phyloP scores from a whole-genome alignment of 2,888 invertebrate genomes.

The Polydrusus pterygomalis region DNA sequence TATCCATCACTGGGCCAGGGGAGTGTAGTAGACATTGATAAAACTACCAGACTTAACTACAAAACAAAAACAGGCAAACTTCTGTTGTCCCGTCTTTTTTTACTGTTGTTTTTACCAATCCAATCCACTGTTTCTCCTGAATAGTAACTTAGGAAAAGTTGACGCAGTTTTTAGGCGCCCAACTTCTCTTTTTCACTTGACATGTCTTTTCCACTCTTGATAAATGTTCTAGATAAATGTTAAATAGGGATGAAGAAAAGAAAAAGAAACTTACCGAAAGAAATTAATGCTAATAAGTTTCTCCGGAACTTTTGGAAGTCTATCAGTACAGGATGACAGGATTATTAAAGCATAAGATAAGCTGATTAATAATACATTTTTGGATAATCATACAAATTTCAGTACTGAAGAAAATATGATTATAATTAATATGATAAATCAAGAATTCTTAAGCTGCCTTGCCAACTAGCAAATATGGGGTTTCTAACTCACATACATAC shows the following conservation, averaged over 20 bases:
- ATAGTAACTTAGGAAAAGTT: conserved; percentile 45
- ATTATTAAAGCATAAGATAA: conserved; percentile 20
- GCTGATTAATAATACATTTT: conserved; percentile 16
- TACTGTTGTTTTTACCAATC: not conserved
- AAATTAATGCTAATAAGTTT: conserved; percentile 53
- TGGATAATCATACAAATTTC: no score
- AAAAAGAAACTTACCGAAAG: conserved; percentile 50
- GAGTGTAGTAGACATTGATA: conserved; percentile 5
- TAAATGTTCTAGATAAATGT: conserved; percentile 55
- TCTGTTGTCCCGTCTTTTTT: conserved; percentile 17
- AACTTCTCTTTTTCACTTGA: conserved; percentile 54
- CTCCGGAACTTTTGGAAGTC: conserved; percentile 24
- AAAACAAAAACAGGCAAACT: conserved; percentile 3
- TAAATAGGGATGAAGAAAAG: conserved; percentile 52
- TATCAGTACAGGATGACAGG: conserved; percentile 24
- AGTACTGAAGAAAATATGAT: no score
- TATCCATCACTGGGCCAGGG: not conserved
- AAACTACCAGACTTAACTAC: not conserved
- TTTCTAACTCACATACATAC: no score
- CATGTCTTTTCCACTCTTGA: conserved; percentile 48
- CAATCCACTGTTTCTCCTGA: conserved; percentile 44
- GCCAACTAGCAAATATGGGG: no score
- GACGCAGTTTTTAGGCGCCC: conserved; percentile 55
- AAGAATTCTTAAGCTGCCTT: no score
- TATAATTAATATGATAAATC: no score